These are phyloP conservation scores for Dryococelus australis DNA, from an alignment of 2,888 invertebrate species.

Conservation along the genomic window DNA sequence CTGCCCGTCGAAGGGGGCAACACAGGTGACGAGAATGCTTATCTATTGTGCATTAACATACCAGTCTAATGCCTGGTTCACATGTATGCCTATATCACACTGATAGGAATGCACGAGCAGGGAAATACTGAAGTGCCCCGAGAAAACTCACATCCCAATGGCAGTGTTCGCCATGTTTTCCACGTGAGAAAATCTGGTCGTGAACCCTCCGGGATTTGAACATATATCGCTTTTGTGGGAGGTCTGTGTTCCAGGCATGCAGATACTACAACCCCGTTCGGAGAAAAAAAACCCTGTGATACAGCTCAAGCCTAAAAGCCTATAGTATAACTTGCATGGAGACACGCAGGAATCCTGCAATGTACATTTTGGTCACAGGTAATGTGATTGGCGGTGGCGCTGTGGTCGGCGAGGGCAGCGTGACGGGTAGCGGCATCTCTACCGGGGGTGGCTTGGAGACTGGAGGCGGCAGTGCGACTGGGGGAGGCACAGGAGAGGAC, in stretches of 20 bases:
- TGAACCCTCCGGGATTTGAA: too few relatives aligned
- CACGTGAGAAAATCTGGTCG: not conserved
- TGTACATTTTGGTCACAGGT: not conserved
- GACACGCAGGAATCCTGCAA: too few relatives aligned
- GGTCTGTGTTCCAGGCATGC: too few relatives aligned
- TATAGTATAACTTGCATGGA: too few relatives aligned
- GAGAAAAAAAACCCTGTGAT: too few relatives aligned
- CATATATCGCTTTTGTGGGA: too few relatives aligned
- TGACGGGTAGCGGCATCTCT: not conserved
- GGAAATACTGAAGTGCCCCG: too few relatives aligned
- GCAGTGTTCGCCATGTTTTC: conserved; percentile 20
- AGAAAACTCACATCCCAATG: not conserved
- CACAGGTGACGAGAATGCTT: not conserved
- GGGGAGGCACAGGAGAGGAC: conserved; percentile 48
- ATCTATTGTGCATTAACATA: not conserved
- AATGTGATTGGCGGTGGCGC: not conserved
- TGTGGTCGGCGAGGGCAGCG: not conserved
- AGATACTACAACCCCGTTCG: too few relatives aligned
- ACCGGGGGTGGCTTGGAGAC: not conserved
- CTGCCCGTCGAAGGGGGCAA: conserved; percentile 29
- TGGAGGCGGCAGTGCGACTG: conserved; percentile 11
- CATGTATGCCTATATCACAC: too few relatives aligned
- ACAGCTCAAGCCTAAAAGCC: too few relatives aligned
- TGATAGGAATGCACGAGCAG: too few relatives aligned
- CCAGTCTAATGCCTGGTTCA: conserved; percentile 1